Conservation (phyloP, 1,140 invertebrate genomes). For the Drosophila trapezifrons region DNA sequence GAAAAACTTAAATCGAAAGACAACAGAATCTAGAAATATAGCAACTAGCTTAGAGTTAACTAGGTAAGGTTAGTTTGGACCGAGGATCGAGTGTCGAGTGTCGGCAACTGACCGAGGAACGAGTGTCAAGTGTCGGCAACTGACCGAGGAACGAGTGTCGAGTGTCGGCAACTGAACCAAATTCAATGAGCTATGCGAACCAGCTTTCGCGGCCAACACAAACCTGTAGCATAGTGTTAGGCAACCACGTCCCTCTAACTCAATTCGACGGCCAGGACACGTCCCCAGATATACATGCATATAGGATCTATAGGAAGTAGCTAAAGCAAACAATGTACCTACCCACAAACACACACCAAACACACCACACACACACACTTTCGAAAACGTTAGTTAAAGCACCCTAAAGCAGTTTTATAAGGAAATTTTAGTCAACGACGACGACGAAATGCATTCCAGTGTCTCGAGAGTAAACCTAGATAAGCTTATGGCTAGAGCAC, state of each 20-base stretch:
- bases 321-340: constrained; percentile 67
- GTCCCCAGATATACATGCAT: constrained; percentile 19
- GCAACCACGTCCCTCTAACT: constrained; percentile 29
- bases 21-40: constrained; percentile 61
- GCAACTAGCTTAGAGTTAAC: constrained; percentile 34
- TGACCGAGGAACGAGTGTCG: constrained; percentile 30
- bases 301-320: constrained; percentile 39
- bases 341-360: constrained; percentile 37
- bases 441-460: constrained; percentile 72
- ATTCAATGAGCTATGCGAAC: constrained; percentile 65
- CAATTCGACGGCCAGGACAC: constrained; percentile 30
- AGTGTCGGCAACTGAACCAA: constrained; percentile 69
- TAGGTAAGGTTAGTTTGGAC: constrained; percentile 41
- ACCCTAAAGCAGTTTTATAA: constrained; percentile 66
- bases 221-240: constrained; percentile 28
- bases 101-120: no score
- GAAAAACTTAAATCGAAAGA: constrained; percentile 44
- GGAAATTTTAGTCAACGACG: constrained; percentile 71
- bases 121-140: constrained; percentile 55
- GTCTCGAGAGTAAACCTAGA: constrained; percentile 68
- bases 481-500: constrained; percentile 62
- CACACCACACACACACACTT: constrained; percentile 14
- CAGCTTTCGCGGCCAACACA: constrained; percentile 13
- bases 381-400: constrained; percentile 45
- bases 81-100: constrained; percentile 6